These are phyloP conservation scores for Xestia rhomboidea DNA, from an alignment of 2,888 invertebrate genomes.

Conservation along the genomic window DNA sequence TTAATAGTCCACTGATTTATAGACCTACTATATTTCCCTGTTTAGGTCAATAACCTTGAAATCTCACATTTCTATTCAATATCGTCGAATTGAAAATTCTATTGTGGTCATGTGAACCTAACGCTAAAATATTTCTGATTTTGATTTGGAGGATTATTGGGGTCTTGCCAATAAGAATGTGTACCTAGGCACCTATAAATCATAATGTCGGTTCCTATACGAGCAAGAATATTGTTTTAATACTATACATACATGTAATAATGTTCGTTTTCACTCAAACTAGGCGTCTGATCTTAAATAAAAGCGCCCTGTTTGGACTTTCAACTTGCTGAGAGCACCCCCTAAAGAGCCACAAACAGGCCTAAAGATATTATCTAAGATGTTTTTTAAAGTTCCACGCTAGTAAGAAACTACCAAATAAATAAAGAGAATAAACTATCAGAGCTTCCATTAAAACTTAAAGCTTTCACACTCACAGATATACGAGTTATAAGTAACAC, in stretches of 20 bases:
- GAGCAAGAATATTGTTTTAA: too few species aligned
- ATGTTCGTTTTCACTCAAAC: neutral
- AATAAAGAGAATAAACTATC: neutral
- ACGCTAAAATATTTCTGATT: conserved; percentile 12
- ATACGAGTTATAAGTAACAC: too few species aligned
- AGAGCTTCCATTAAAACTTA: conserved; percentile 22
- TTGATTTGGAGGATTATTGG: conserved; percentile 3
- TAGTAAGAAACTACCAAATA: neutral
- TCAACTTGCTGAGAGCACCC: neutral
- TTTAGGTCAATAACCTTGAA: conserved; percentile 1
- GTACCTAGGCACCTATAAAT: neutral
- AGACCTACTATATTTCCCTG: conserved; percentile 1
- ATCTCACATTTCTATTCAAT: conserved; percentile 23
- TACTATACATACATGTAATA: neutral
- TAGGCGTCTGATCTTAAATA: neutral
- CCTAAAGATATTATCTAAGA: too few species aligned
- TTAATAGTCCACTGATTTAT: neutral
- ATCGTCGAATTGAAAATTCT: conserved; percentile 17
- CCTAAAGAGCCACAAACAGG: neutral
- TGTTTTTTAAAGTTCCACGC: neutral
- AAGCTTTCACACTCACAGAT: neutral
- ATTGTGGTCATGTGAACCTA: conserved; percentile 5
- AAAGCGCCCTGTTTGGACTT: neutral
- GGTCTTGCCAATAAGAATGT: neutral
- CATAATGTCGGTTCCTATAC: neutral